Percentiles rank a stretch among this genome's conserved stretches.
Conservation (phyloP, 2,797 vertebrate genomes). For the Anabas testudineus region DNA sequence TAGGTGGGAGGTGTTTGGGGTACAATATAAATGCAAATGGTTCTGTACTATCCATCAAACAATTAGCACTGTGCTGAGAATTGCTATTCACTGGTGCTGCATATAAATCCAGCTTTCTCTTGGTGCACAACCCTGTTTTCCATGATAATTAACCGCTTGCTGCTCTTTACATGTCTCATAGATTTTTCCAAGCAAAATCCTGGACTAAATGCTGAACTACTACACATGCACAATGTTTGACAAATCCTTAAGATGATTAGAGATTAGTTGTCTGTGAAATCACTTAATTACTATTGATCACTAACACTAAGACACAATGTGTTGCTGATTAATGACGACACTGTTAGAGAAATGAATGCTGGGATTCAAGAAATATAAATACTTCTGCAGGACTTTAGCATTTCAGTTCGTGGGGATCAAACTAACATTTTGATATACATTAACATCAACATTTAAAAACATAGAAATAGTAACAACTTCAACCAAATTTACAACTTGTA, state of each 20-base stretch:
- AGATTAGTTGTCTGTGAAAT: slow-evolving; percentile 70
- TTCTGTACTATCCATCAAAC: slow-evolving; percentile 80
- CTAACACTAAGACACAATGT: slow-evolving; percentile 46
- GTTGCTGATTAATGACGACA: slow-evolving; percentile 52
- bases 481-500: background rate
- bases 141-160: slow-evolving; percentile 59
- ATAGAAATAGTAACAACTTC: background rate
- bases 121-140: slow-evolving; percentile 56
- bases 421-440: background rate
- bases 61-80: slow-evolving; percentile 80
- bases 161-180: slow-evolving; percentile 56
- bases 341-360: slow-evolving; percentile 49
- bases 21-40: slow-evolving; percentile 83
- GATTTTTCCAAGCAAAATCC: slow-evolving; percentile 44
- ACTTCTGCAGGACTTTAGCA: background rate
- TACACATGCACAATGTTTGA: slow-evolving; percentile 28
- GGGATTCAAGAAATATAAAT: slow-evolving; percentile 4
- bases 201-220: slow-evolving; percentile 32
- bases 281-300: slow-evolving; percentile 54
- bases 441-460: background rate
- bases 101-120: slow-evolving; percentile 67
- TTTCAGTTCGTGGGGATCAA: slow-evolving; percentile 2
- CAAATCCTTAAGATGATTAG: slow-evolving; percentile 52
- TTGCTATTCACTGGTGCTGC: slow-evolving; percentile 70
- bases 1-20: slow-evolving; percentile 68